Conservation (phyloP, 2,113 vertebrate species). For the Eulacestoma nigropectus region DNA sequence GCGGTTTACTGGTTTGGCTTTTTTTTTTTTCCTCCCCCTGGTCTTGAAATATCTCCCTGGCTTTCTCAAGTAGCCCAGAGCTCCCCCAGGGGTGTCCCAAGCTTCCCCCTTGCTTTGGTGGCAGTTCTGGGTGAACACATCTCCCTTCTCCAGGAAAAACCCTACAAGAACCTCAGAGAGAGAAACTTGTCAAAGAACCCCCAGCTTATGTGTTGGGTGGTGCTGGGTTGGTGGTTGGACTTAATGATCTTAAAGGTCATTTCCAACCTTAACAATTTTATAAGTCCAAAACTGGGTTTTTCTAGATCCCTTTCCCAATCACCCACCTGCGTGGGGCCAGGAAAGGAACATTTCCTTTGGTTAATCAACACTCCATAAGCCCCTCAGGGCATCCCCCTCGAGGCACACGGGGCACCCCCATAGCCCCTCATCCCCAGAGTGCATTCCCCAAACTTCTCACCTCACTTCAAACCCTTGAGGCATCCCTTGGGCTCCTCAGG, state of each 20-base stretch:
- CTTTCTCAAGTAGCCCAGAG: background rate
- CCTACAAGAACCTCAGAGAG: background rate
- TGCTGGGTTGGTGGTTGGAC: background rate
- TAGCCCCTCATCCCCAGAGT: background rate
- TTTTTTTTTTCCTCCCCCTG: too few relatives aligned
- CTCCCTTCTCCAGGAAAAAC: background rate
- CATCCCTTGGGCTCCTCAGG: too few relatives aligned
- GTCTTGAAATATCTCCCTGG: background rate
- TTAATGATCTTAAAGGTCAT: background rate
- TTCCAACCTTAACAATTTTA: background rate
- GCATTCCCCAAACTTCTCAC: background rate
- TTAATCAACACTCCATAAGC: background rate
- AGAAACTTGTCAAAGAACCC: background rate
- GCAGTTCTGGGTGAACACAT: background rate
- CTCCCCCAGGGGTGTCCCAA: background rate
- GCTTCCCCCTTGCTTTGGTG: background rate
- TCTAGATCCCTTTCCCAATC: background rate
- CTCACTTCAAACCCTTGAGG: background rate
- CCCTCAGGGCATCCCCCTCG: background rate
- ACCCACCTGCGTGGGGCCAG: accelerated
- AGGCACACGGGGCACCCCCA: too few relatives aligned
- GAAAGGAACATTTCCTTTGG: background rate
- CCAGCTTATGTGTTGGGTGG: accelerated
- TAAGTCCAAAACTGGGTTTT: background rate
- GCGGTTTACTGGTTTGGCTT: background rate